A percentile compares a stretch with the other conserved stretches of the same genome.
These are phyloP conservation scores for Spinus olivaceus DNA, from an alignment of 2,797 vertebrate genomes.

Conservation along the genomic window DNA sequence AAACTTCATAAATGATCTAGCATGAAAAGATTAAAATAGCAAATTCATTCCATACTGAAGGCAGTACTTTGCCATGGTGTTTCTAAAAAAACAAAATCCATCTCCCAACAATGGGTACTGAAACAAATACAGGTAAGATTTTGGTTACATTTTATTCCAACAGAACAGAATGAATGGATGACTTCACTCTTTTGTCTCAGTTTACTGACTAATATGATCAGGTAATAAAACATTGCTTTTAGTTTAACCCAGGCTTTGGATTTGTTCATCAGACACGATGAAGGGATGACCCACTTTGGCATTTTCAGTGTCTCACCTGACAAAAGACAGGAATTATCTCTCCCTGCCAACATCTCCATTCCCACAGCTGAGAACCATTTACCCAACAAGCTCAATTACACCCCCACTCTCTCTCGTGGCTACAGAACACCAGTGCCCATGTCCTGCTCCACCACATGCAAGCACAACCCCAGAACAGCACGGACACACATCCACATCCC, in stretches of 20 bases:
- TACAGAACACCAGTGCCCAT: not conserved
- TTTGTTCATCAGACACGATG: not conserved
- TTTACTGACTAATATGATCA: not conserved
- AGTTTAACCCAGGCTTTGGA: not conserved
- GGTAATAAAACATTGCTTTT: not conserved
- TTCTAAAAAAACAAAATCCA: not conserved
- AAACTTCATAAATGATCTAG: conserved; percentile 23
- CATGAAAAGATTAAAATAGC: not conserved
- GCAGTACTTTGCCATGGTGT: not conserved
- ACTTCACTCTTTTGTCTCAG: not conserved
- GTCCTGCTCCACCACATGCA: not conserved
- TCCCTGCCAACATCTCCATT: not conserved
- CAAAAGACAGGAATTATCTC: not conserved
- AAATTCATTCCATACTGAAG: conserved; percentile 29
- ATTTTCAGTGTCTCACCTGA: not conserved
- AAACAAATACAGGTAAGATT: not conserved
- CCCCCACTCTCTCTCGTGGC: not conserved
- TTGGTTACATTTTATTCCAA: not conserved
- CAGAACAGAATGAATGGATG: not conserved
- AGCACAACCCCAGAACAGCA: not conserved
- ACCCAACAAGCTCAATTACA: not conserved
- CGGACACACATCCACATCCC: not conserved
- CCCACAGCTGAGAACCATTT: not conserved
- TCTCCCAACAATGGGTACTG: not conserved
- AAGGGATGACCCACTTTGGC: not conserved